phyloP scores from a whole-genome alignment of 2,113 vertebrate genomes.

The Todiramphus saurophagus region DNA sequence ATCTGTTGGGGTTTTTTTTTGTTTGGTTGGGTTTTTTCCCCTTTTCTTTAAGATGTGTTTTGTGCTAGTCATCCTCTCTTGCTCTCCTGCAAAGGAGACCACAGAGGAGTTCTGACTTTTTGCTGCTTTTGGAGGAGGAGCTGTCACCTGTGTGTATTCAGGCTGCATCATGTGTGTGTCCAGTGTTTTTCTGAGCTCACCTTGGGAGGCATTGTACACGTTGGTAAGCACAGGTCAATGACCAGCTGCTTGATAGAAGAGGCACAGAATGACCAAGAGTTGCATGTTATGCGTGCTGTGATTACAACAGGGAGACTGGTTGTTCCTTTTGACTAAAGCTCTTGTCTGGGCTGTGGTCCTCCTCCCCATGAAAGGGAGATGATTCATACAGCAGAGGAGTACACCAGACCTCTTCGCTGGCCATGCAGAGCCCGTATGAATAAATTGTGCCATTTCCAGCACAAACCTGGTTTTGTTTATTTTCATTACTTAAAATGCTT shows the following conservation, averaged over 20 bases:
- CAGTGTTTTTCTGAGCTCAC: background rate
- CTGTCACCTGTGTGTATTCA: background rate
- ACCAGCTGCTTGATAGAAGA: background rate
- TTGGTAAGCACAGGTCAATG: background rate
- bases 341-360: background rate
- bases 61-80: background rate
- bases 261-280: background rate
- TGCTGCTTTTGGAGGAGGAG: background rate
- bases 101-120: background rate
- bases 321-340: background rate
- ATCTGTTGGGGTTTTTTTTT: background rate
- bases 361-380: accelerated
- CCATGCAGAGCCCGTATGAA: background rate
- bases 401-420: background rate
- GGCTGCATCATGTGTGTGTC: background rate
- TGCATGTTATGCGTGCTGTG: background rate
- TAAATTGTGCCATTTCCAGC: background rate
- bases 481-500: background rate
- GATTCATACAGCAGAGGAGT: background rate
- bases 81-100: background rate
- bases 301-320: background rate
- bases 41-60: background rate
- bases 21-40: background rate
- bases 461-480: background rate
- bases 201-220: background rate